Base-by-base conservation (phyloP, 2,113 vertebrate species). In the Phaethornis superciliosus region DNA sequence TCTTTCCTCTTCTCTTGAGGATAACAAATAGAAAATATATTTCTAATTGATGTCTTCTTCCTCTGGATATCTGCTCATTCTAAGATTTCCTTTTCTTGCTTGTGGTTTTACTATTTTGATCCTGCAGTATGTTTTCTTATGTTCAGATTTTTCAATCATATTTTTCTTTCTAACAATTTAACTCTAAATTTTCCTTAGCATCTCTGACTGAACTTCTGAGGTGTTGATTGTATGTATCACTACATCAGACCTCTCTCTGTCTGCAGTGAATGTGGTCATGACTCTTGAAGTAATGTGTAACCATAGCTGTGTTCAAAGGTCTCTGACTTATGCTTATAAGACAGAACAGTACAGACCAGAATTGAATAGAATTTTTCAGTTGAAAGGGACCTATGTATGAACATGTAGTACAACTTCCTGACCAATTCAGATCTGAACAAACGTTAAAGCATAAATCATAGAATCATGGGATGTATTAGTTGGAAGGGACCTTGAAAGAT, bases 321-420 rank as follows among this genome's bases (percentile, higher is more conserved):
- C 16, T 11, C 3, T 35, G 15, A 44, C 13, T 26, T 51, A 8
- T 1, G 3, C 16, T 7, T 21, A 10, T 3, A 46, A 17, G 8
- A 23, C 8, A 28, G 49, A 28, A 42, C 6, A 26, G n/a, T n/a
- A n/a, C n/a, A n/a, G n/a, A n/a, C n/a, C n/a, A n/a, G 27, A n/a
- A 40, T 30, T 16, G 35, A 42, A 33, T 19, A 26, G 46, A 46
- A 32, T n/a, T 20, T 3, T 63, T 52, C 28, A 44, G 14, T 5
- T 65, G 17, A 35, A 44, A 54, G 13, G 3, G 4, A 54, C 13
- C 35, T 33, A 9, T 35, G 12, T 22, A 21, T 0, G 1, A n/a
- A 9, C 17, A 21, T 5, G 17, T 21, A 52, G 28, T 47, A 12
- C 20, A 37, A 68, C 78, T 28, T 4, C n/a, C 26, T 49, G 26